These are phyloP conservation scores for Caenorhabditis angaria DNA, from an alignment of 2,888 invertebrate species.

Conservation along the genomic window DNA sequence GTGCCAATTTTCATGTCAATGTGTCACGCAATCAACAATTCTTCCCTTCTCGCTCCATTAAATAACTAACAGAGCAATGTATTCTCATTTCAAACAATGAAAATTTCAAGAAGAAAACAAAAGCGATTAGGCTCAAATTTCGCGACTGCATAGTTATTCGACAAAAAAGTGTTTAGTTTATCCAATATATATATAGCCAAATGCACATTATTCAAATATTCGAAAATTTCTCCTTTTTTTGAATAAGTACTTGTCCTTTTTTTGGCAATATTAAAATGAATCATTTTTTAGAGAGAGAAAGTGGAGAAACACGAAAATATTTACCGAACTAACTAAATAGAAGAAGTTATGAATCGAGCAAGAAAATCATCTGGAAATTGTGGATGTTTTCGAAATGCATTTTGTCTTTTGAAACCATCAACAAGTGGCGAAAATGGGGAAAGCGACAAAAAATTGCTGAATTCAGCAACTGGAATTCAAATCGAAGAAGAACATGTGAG, in stretches of 20 bases:
- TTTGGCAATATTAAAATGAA: neutral
- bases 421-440: slow-evolving; percentile 26
- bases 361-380: slow-evolving; percentile 30
- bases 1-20: too few species aligned
- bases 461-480: slow-evolving; percentile 6
- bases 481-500: slow-evolving; percentile 19
- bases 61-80: too few species aligned
- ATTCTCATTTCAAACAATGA: too few species aligned
- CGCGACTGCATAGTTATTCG: too few species aligned
- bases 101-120: too few species aligned
- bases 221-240: neutral
- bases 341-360: slow-evolving; percentile 38
- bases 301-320: too few species aligned
- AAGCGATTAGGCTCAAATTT: too few species aligned
- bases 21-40: too few species aligned
- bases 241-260: neutral
- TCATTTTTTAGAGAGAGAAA: neutral
- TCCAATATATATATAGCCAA: neutral
- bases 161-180: too few species aligned
- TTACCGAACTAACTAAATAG: too few species aligned
- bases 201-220: neutral
- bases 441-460: slow-evolving; percentile 32
- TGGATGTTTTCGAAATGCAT: slow-evolving; percentile 37
- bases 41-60: too few species aligned
- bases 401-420: slow-evolving; percentile 38